Evolutionary conservation across 2,888 invertebrate genomes (phyloP), one percentile per base, ranked within the genome.

Genomic region (Chironomus tentans): DNA sequence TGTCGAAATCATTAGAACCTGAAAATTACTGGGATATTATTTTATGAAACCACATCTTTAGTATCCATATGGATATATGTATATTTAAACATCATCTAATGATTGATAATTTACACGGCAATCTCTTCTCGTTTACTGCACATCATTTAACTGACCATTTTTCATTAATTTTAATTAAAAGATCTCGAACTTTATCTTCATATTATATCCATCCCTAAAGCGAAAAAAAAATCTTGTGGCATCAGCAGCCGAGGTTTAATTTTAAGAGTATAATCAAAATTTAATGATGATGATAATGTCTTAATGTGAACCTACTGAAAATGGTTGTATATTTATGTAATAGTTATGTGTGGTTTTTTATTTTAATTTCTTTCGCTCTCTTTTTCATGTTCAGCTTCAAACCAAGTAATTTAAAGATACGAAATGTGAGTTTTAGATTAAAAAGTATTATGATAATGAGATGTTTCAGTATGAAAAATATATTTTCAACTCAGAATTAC

Each of bases 231-330:
- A 15, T 50, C 13, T 15, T 50, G 50, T 18, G n/a, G 56, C 56
- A 18, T n/a, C 56, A 18, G 56, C 56, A 18, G 56, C 56, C 65
- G 65, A 18, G 65, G 65, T 22, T 65, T 24, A 65, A 65, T 24
- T 65, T 56, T 65, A 65, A 21, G 13, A 65, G 65, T 65, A 24
- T 70, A 48, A 56, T 71, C 56, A 71, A 56, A 56, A 50, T 24
- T 50, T 71, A 56, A 71, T 71, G 71, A 71, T 71, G 71, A 71
- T 50, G 50, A 56, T 71, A 50, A 71, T 71, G 71, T 71, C 71
- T 71, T 71, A 71, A 71, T 71, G 65, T 46, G 71, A 21, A 22
- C 50, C 21, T 24, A 65, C 65, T 24, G 22, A 24, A 65, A 65
- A 18, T 28, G 46, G 38, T 46, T n/a, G 46, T 15, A 18, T 68